Evolutionary conservation across 1,140 invertebrate species (phyloP), one percentile per base, ranked within the genome.

Genomic region (Conopomorpha cramerella): DNA sequence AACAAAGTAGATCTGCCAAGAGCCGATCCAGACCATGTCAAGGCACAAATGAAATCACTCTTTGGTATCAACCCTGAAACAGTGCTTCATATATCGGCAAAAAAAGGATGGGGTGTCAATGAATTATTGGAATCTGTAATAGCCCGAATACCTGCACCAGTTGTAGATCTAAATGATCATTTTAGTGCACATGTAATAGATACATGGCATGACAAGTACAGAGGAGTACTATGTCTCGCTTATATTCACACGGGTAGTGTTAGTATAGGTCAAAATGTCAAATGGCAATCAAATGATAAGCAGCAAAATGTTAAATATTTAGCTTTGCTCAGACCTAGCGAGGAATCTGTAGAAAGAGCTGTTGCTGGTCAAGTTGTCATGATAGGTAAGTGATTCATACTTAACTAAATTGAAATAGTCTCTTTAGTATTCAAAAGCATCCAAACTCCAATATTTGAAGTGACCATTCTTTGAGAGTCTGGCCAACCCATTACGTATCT

Each of bases 1-100:
- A 99, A 99, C 68, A 99, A 99, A 81, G 93, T 99, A 38, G 96
- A 99, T 73, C 81, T 99, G 29, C 93, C 93, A 55, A 84, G 89
- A 70, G 94, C 95, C 0, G 80, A 96, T 66, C 92, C 93, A 6
- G 89, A 92, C 0, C 80, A 77, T 46, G 92, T 95, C 0, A 81
- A 82, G 32, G 70, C 83, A 18, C 93, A 99, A 63, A 59, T 99
- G 42, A 72, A 89, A 34, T 83, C 80, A n/a, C 59, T 98, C 8
- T 97, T 99, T 78, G 89, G 89, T 33, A 90, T 98, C 43, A 80
- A 90, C 3, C 71, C 83, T 2, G 57, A 85, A 1, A 81, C 86
- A 32, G 63, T 76, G 13, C 46, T 81, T 17, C 68, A 84, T 78
- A 84, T 88, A 73, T 99, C 96, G 18, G 96, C 96, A 1, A 99